phyloP scores from a whole-genome alignment of 35 echinoderm and acorn worm genomes.

The Eucidaris tribuloides region DNA sequence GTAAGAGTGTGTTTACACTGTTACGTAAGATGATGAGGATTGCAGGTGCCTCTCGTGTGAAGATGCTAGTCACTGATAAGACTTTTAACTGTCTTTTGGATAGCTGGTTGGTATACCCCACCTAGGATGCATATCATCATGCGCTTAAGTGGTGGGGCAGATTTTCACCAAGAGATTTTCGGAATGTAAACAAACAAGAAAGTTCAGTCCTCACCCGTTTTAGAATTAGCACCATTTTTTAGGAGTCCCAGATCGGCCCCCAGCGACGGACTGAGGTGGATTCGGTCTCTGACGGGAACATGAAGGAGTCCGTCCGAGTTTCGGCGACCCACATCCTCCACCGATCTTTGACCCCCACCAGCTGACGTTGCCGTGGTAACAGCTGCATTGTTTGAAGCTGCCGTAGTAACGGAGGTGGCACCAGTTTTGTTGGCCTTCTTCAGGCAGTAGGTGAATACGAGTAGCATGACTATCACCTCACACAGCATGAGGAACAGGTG shows the following conservation, averaged over 20 bases:
- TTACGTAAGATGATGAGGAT: too few species aligned
- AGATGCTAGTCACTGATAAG: too few species aligned
- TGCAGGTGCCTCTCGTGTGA: too few species aligned
- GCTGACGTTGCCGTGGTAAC: background rate
- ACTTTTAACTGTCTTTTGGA: too few species aligned
- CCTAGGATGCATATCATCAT: too few species aligned
- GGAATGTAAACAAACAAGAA: too few species aligned
- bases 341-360: background rate
- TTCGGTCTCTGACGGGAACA: background rate
- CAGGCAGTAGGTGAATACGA: conserved; percentile 66
- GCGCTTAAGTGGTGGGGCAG: too few species aligned
- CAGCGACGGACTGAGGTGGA: background rate
- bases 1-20: too few species aligned
- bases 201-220: background rate
- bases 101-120: too few species aligned
- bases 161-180: too few species aligned
- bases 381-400: background rate
- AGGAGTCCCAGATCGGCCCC: background rate
- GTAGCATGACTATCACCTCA: conserved; percentile 62
- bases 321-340: background rate
- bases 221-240: background rate
- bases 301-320: conserved; percentile 12
- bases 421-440: background rate
- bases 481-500: conserved; percentile 81
- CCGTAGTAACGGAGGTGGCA: background rate